Conservation (phyloP, 2,113 vertebrate genomes). For the Glaucomys volans region DNA sequence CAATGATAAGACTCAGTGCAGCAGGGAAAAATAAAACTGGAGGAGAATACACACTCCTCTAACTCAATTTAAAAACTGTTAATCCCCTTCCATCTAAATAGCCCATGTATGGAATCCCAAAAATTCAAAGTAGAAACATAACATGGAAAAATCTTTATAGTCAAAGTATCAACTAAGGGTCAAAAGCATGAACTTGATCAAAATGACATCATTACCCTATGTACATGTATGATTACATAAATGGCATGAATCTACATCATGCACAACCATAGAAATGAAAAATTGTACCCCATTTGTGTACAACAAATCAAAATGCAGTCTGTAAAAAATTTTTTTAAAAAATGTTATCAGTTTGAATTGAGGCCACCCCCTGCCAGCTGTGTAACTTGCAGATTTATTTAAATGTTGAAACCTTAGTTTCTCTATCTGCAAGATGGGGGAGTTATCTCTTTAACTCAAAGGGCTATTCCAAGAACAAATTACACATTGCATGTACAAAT, state of each 20-base stretch:
- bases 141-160: not conserved
- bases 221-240: too few species aligned
- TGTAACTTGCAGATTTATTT: not conserved
- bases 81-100: not conserved
- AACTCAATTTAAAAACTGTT: not conserved
- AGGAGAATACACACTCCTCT: not conserved
- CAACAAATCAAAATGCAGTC: too few species aligned
- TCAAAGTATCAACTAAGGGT: not conserved
- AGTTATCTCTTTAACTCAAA: not conserved
- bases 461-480: not conserved
- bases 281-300: too few species aligned
- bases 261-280: too few species aligned
- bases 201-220: too few species aligned
- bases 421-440: not conserved
- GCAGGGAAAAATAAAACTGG: not conserved
- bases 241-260: too few species aligned
- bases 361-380: not conserved
- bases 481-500: not conserved
- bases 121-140: not conserved
- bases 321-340: too few species aligned
- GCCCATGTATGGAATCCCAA: not conserved
- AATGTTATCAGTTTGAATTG: not conserved
- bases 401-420: not conserved
- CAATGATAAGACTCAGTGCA: accelerated
- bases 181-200: not conserved